Percentiles rank a stretch among this genome's conserved stretches.
phyloP scores from a whole-genome alignment of 2,888 invertebrate genomes.

The Antheraea yamamai region DNA sequence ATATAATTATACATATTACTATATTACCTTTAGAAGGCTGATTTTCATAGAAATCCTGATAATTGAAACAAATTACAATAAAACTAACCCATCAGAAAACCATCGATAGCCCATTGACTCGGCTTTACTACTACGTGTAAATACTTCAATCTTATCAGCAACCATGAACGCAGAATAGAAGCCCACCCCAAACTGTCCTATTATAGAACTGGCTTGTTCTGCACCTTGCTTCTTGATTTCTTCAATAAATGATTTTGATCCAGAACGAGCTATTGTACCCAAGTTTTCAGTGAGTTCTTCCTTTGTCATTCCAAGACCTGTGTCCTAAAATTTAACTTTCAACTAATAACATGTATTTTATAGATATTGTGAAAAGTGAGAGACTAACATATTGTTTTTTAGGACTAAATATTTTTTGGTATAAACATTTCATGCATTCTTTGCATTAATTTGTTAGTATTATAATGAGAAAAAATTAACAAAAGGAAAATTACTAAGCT shows the following conservation, averaged over 20 bases:
- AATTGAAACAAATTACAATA: background rate
- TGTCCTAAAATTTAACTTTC: conserved; percentile 83
- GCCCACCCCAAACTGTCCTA: conserved; percentile 99
- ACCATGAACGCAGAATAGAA: conserved; percentile 99
- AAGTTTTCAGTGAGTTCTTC: conserved; percentile 95
- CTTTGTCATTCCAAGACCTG: conserved; percentile 97
- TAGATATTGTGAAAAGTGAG: background rate
- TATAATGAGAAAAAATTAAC: background rate
- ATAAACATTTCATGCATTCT: background rate
- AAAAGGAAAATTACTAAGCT: background rate
- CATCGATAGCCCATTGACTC: conserved; percentile 90
- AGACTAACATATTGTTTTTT: no score
- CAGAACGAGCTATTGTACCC: conserved; percentile 97
- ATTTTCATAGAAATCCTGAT: background rate
- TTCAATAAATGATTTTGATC: conserved; percentile 96
- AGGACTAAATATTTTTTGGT: background rate
- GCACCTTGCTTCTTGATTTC: conserved; percentile 87
- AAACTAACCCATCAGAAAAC: conserved; percentile 92
- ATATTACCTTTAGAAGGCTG: background rate
- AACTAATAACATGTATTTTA: background rate
- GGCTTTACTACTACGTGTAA: conserved; percentile 86
- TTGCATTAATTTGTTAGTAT: background rate
- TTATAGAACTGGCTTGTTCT: conserved; percentile 87
- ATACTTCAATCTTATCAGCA: conserved; percentile 96
- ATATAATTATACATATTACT: background rate